phyloP scores from a whole-genome alignment of 2,888 invertebrate species.

The Mystacides longicornis region DNA sequence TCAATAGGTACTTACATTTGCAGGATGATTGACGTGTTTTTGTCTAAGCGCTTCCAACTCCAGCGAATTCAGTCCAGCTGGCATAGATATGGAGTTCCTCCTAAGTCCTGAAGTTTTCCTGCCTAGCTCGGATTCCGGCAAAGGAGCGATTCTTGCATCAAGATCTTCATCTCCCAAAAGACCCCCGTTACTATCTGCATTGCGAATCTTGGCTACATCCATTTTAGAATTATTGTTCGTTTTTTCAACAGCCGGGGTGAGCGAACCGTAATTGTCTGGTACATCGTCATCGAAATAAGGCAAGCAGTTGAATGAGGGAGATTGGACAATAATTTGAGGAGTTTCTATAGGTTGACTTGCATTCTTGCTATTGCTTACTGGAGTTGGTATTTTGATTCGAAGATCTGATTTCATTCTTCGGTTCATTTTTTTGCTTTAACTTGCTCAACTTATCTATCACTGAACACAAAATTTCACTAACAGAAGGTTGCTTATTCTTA shows the following conservation, averaged over 20 bases:
- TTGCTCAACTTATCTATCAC: no score
- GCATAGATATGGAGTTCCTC: slow-evolving; percentile 59
- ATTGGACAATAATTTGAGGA: slow-evolving; percentile 21
- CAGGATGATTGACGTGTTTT: slow-evolving; percentile 22
- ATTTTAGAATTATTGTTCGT: not conserved
- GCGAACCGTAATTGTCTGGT: not conserved
- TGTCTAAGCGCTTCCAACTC: slow-evolving; percentile 42
- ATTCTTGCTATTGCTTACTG: slow-evolving; percentile 5
- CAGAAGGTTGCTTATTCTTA: no score
- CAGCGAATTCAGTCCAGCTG: slow-evolving; percentile 51
- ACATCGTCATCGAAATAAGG: slow-evolving; percentile 21
- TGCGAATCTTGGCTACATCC: not conserved
- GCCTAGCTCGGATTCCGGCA: slow-evolving; percentile 4
- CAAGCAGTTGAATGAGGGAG: slow-evolving; percentile 16
- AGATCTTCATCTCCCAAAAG: slow-evolving; percentile 10
- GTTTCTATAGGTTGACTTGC: slow-evolving; percentile 9
- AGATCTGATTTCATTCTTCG: slow-evolving; percentile 17
- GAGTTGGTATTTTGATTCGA: slow-evolving; percentile 13
- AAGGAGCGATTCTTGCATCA: slow-evolving; percentile 14
- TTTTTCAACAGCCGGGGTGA: not conserved
- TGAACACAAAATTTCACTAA: no score
- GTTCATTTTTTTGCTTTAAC: slow-evolving; percentile 13
- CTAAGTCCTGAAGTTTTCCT: slow-evolving; percentile 32
- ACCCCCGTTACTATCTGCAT: slow-evolving; percentile 5
- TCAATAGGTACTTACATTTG: slow-evolving; percentile 21